Base-by-base conservation (phyloP, 2,113 vertebrate species). In the Setophaga petechia region DNA sequence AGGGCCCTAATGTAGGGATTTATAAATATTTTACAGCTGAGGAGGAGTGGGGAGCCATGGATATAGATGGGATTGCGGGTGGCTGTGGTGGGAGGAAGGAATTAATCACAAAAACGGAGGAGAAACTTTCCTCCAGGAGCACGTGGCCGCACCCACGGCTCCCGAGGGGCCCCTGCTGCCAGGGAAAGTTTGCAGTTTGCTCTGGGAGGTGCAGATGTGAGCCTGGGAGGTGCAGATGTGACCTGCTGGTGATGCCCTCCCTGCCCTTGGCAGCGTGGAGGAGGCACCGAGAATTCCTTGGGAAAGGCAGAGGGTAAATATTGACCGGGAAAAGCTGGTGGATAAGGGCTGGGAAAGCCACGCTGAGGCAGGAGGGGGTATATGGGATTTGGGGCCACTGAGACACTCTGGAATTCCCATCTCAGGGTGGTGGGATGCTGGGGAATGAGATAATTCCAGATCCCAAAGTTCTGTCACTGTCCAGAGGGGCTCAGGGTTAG, bases 1-100 rank as follows among this genome's bases (percentile, higher is more conserved):
- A 37, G 3, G 11, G 72, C 51, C 87, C 84, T 87, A 65, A 86
- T 66, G 91, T 94, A 83, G 86, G 47, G 65, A 80, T 68, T 90
- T 96, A 96, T 94, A 93, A 95, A 92, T 94, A 96, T 96, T 98
- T 97, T 73, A 93, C 61, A 78, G 85, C 72, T 41, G 83, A 94
- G 91, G 93, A 96, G 92, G 92, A 94, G 96, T 85, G 94, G 92
- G 94, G 94, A 96, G 92, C 92, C 83, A 17, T 3, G 37, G 79
- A 94, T 96, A 91, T 57, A 96, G 95, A 30, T 87, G 87, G 8
- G 14, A 68, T 28, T 85, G 96, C 69, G 2, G 96, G 96, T 58
- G 77, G 46, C 90, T 31, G 1, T 15, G 90, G 95, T 96, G 96
- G 95, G 95, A 96, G 84, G 90, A 66, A 96, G 90, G 96, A 87